Base-by-base conservation (phyloP, 1,140 invertebrate species). In the Aphaenogaster floridana region DNA sequence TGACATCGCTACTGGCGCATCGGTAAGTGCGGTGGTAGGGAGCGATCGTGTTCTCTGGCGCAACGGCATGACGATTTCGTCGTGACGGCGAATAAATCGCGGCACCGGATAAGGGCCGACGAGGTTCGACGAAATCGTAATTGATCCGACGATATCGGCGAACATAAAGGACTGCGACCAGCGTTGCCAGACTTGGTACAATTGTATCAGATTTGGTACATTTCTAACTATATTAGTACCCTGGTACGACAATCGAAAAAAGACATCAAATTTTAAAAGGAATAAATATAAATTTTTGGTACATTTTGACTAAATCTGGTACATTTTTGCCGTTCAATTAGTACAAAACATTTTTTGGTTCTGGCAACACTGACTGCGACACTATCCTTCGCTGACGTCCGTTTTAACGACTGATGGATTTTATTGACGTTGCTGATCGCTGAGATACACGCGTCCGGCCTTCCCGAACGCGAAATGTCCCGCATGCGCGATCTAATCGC, bases 91-190 rank as follows among this genome's bases (percentile, higher is more conserved):
- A 6, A 54, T 48, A 79, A 71, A 89, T 87, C 78, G n/a, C 11
- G 42, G 39, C 50, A 42, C 34, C 54, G 57, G 71, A 61, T 74
- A 69, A 84, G 36, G 28, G 9, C 39, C 72, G 78, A 54, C 21
- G 64, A 74, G 48, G 3, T 87, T 87, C 79, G 57, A 74, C 48
- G 68, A 87, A 72, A 87, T 87, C 21, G 57, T 66, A 83, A 64
- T 71, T 45, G 79, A 84, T 83, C 59, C 68, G 42, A 3, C 64
- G 28, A 61, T 83, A 87, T 83, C 78, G 68, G 68, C 28, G 28
- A 66, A 13, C 42, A 61, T 66, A 42, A 64, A 86, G 48, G 36
- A 11, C 3, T 34, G 5, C 13, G 11, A 13, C 34, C n/a, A n/a
- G n/a, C n/a, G n/a, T n/a, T n/a, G n/a, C n/a, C n/a, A n/a, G n/a